These are phyloP conservation scores for Anthophora plumipes DNA, from an alignment of 2,888 invertebrate species.

Conservation along the genomic window DNA sequence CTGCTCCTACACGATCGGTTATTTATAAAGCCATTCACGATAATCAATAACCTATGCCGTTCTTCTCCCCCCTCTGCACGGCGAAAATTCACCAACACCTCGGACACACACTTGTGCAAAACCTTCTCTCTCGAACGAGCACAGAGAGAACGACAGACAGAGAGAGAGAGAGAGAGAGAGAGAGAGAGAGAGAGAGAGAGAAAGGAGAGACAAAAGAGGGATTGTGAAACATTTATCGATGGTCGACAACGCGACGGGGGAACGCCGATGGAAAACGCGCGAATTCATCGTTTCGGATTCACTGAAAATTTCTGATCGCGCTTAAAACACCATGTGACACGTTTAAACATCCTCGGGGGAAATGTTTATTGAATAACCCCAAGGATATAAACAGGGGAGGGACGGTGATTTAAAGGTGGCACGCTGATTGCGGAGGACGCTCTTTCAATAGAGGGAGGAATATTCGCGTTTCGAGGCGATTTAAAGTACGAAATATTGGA, in stretches of 20 bases:
- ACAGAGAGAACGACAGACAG: background rate
- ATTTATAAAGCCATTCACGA: conserved; percentile 84
- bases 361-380: conserved; percentile 39
- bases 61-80: conserved; percentile 67
- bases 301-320: conserved; percentile 24
- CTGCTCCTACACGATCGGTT: conserved; percentile 80
- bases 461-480: background rate
- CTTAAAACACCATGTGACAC: background rate
- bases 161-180: background rate
- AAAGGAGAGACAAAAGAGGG: background rate
- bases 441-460: background rate
- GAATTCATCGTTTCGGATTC: conserved; percentile 7
- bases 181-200: too few species aligned
- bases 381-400: background rate
- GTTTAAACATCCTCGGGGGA: conserved; percentile 5
- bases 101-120: conserved; percentile 53
- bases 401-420: conserved; percentile 6
- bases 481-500: background rate
- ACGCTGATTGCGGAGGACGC: background rate
- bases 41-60: conserved; percentile 82
- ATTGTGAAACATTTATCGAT: conserved; percentile 26
- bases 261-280: conserved; percentile 1
- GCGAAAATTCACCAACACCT: conserved; percentile 75
- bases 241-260: conserved; percentile 9
- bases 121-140: conserved; percentile 27